phyloP scores from a whole-genome alignment of 2,797 vertebrate species.

The Phalloptychus januarius region DNA sequence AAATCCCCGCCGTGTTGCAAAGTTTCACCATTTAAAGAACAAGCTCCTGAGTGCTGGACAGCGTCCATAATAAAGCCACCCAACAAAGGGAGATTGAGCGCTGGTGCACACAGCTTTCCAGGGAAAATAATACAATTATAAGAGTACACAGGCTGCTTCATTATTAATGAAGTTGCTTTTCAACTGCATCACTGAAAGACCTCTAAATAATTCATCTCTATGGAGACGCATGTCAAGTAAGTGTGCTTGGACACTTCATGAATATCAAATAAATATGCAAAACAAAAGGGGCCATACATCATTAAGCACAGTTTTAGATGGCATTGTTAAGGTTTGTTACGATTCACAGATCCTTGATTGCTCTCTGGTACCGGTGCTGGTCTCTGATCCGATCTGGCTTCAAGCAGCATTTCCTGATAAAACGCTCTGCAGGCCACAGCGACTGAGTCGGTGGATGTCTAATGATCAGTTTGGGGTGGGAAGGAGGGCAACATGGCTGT shows the following conservation, averaged over 20 bases:
- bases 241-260: conserved; percentile 81
- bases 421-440: conserved; percentile 40
- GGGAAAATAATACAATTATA: conserved; percentile 81
- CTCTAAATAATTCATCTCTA: conserved; percentile 83
- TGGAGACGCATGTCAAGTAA: conserved; percentile 80
- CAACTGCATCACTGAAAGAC: conserved; percentile 77
- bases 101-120: conserved; percentile 64
- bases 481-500: conserved; percentile 28
- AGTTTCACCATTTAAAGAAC: conserved; percentile 58
- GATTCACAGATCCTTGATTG: conserved; percentile 57
- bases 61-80: conserved; percentile 51
- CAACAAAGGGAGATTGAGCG: conserved; percentile 50
- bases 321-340: conserved; percentile 49
- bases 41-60: conserved; percentile 51
- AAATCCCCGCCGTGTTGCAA: conserved; percentile 38
- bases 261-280: conserved; percentile 85
- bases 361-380: conserved; percentile 57
- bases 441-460: conserved; percentile 41
- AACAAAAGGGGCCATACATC: conserved; percentile 78
- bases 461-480: conserved; percentile 52
- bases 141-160: conserved; percentile 78
- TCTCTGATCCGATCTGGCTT: conserved; percentile 49
- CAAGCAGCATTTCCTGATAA: conserved; percentile 51
- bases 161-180: conserved; percentile 84
- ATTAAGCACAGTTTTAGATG: conserved; percentile 72